Base-by-base conservation (phyloP, 2,888 invertebrate genomes). In the Trichogramma dendrolimi region DNA sequence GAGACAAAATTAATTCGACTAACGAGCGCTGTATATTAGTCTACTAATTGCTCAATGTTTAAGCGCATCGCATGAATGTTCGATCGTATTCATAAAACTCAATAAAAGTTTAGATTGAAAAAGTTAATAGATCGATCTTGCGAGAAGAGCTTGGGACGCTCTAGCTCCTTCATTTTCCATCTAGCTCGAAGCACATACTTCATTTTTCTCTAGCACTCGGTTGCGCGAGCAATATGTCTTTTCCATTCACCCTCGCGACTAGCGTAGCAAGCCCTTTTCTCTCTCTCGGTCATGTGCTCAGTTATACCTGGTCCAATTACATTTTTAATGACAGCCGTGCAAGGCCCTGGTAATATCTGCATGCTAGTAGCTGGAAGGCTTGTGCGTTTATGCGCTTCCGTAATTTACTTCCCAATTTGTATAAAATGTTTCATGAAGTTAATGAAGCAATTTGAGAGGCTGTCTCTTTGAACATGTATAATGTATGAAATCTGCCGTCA, bases 381-480 rank as follows among this genome's bases (percentile, higher is more conserved):
- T 55, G n/a, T 46, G 8, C 10, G 46, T 46, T 46, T 8, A 10
- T 46, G n/a, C 62, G 51, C 11, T 58, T 57, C 61, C 68, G 71
- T 77, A 77, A 78, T 76, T 76, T 75, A 77, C 71, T 73, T 72
- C 70, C 74, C 76, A 77, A 77, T 78, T 78, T 77, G 76, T 78
- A 76, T 77, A 76, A 76, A 78, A 77, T 77, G 77, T 77, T 73
- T 73, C 71, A n/a, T n/a, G n/a, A n/a, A 70, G 75, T 75, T 79
- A 78, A 78, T 77, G 78, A 78, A 78, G 77, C 76, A 78, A 78
- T 79, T 79, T 77, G 77, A 78, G 76, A 76, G 71, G 75, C 75
- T 75, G 77, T 73, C 78, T 73, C 67, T 70, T 67, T 67, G 65
- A 70, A 67, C 67, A 2, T 43, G 6, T 43, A 57, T 78, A 77